Percentiles rank a stretch among this genome's conserved stretches.
phyloP scores from a whole-genome alignment of 2,797 vertebrate species.

The Oreortyx pictus region DNA sequence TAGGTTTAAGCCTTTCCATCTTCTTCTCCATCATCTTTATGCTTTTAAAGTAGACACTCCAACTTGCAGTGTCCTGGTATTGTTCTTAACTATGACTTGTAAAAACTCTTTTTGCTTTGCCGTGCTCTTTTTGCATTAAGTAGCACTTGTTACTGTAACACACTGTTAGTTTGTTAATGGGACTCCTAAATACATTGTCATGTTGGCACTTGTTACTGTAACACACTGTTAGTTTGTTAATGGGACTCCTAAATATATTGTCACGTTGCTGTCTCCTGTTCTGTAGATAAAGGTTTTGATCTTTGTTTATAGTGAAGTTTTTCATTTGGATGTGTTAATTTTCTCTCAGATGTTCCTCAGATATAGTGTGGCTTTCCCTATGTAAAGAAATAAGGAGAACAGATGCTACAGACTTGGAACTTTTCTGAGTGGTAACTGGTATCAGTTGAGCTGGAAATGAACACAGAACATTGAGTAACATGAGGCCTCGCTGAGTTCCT shows the following conservation, averaged over 20 bases:
- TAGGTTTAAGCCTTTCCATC: background rate
- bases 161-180: background rate
- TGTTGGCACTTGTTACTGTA: background rate
- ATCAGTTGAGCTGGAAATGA: background rate
- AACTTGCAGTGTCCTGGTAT: background rate
- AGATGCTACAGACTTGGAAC: background rate
- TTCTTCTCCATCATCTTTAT: background rate
- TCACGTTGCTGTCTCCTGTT: background rate
- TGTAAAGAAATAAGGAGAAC: background rate
- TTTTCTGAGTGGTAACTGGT: background rate
- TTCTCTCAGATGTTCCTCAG: background rate
- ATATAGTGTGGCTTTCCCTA: background rate
- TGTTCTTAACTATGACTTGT: background rate
- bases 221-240: background rate
- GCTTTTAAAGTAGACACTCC: background rate
- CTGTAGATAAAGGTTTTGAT: background rate
- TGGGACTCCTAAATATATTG: background rate
- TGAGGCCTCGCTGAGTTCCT: background rate
- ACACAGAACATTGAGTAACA: background rate
- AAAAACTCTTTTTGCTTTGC: background rate
- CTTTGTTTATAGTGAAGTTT: background rate
- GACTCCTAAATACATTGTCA: background rate
- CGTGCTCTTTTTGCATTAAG: rapidly evolving
- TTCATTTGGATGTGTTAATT: background rate
- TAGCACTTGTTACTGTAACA: background rate